A percentile compares a stretch with the other conserved stretches of the same genome.
phyloP scores from a whole-genome alignment of 2,888 invertebrate species.

The Brenthis daphne region DNA sequence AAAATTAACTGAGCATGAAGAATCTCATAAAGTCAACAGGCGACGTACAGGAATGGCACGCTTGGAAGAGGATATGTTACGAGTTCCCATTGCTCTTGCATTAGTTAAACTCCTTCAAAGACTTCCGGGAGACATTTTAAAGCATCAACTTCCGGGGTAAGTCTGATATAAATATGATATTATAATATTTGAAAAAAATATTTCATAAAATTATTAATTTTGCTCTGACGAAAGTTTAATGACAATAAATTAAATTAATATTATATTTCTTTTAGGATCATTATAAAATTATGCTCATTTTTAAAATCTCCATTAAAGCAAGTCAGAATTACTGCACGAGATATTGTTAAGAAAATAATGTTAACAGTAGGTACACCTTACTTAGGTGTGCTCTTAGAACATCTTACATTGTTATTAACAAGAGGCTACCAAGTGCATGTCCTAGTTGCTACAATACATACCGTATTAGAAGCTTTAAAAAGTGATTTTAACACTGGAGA shows the following conservation, averaged over 20 bases:
- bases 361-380: constrained; percentile 91
- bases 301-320: constrained; percentile 94
- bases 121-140: constrained; percentile 88
- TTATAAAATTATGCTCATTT: constrained; percentile 94
- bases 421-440: constrained; percentile 98
- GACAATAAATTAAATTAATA: not conserved
- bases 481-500: constrained; percentile 87
- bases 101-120: constrained; percentile 95
- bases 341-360: constrained; percentile 96
- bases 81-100: constrained; percentile 96
- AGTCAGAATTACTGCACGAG: constrained; percentile 91
- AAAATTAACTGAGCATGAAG: constrained; percentile 86
- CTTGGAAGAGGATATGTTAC: constrained; percentile 94
- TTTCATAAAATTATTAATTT: not conserved
- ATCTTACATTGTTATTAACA: constrained; percentile 90
- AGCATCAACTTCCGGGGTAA: constrained; percentile 91
- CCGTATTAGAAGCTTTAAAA: constrained; percentile 88
- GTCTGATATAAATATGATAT: constrained; percentile 36
- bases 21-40: constrained; percentile 89
- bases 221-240: not conserved
- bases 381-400: constrained; percentile 88
- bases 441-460: constrained; percentile 92
- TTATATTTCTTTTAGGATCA: constrained; percentile 81
- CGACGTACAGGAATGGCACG: constrained; percentile 84
- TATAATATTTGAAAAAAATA: not conserved